These are phyloP conservation scores for Chloroceryle inda DNA, from an alignment of 2,797 vertebrate species.

Conservation along the genomic window DNA sequence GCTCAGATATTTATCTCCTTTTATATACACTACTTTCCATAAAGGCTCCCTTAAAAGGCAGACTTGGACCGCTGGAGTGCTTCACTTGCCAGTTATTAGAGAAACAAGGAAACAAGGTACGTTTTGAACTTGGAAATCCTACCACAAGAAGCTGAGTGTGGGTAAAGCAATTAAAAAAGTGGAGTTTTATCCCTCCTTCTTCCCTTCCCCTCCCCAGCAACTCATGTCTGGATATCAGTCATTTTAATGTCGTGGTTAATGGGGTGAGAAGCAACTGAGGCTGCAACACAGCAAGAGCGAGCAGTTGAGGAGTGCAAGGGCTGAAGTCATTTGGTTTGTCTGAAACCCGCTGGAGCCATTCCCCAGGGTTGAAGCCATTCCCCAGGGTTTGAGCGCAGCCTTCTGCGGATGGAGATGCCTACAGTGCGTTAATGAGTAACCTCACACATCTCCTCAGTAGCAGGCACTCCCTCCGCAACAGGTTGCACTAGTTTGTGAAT, in stretches of 20 bases:
- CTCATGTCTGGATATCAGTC: fast-evolving
- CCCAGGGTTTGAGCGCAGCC: neutral
- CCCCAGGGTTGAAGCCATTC: neutral
- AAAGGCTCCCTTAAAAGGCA: neutral
- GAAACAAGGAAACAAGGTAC: neutral
- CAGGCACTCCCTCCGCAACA: slow-evolving; percentile 51
- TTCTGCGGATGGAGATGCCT: neutral
- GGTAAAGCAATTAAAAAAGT: neutral
- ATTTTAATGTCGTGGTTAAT: neutral
- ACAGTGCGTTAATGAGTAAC: slow-evolving; percentile 29
- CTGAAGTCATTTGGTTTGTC: neutral
- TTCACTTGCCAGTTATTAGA: neutral
- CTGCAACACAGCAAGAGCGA: fast-evolving
- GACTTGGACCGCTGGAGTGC: neutral
- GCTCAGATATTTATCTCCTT: neutral
- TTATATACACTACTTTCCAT: neutral
- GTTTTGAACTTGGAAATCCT: neutral
- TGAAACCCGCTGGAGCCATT: neutral
- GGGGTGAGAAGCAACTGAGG: neutral
- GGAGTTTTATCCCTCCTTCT: neutral
- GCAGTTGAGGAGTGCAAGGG: fast-evolving
- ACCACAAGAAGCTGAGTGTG: neutral
- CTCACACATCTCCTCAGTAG: neutral
- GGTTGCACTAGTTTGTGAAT: slow-evolving; percentile 60
- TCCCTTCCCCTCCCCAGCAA: neutral